phyloP scores from a whole-genome alignment of 2,888 invertebrate genomes.

The Caenorhabditis sinica region DNA sequence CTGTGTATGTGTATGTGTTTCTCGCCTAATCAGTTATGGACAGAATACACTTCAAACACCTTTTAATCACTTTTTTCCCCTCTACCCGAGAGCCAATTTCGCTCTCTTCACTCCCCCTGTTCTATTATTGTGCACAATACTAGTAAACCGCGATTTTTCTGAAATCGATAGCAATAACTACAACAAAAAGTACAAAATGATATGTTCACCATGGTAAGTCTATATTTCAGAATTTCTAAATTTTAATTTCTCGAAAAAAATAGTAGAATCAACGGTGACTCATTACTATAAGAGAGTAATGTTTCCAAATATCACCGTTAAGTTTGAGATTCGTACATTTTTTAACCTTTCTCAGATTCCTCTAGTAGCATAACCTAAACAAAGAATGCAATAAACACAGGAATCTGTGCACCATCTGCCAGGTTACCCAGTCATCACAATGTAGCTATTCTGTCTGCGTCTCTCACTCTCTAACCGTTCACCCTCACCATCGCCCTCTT shows the following conservation, averaged over 20 bases:
- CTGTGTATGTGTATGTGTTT: slow-evolving; percentile 1
- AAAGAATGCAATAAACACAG: slow-evolving; percentile 15
- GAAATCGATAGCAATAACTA: background rate
- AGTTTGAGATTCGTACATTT: background rate
- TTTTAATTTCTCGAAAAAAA: background rate
- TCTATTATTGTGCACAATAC: slow-evolving; percentile 14
- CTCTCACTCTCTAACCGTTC: slow-evolving; percentile 11
- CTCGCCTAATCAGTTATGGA: slow-evolving; percentile 57
- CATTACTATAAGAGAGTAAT: background rate
- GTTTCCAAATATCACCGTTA: background rate
- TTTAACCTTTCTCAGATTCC: background rate
- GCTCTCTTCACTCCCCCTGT: slow-evolving; percentile 11
- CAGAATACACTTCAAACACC: slow-evolving; percentile 40
- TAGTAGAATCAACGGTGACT: background rate
- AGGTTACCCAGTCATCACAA: slow-evolving; percentile 14
- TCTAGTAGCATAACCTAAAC: slow-evolving; percentile 4
- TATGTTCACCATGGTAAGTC: slow-evolving; percentile 52
- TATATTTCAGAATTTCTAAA: background rate
- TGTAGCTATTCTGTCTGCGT: slow-evolving; percentile 39
- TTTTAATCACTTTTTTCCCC: slow-evolving; percentile 47
- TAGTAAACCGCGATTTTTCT: background rate
- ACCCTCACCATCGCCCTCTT: background rate
- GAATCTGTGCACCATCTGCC: slow-evolving; percentile 58
- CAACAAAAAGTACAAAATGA: background rate
- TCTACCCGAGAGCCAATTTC: slow-evolving; percentile 8